These are phyloP conservation scores for Cuculus canorus DNA, from an alignment of 2,797 vertebrate genomes.

Conservation along the genomic window DNA sequence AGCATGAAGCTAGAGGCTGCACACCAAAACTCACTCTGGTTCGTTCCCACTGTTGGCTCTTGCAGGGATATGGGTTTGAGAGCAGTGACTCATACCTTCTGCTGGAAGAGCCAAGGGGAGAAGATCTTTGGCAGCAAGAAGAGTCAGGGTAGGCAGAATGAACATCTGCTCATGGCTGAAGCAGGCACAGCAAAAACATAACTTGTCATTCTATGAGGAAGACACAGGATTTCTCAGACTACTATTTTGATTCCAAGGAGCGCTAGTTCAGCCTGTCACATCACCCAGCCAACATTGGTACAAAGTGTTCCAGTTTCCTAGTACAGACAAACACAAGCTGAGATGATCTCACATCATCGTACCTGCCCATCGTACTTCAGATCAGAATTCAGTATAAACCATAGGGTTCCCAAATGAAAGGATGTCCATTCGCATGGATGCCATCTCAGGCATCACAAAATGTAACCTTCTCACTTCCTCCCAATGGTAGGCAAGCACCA, in stretches of 20 bases:
- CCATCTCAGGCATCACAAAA: not conserved
- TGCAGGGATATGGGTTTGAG: not conserved
- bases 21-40: not conserved
- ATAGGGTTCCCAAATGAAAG: not conserved
- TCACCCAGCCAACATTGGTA: not conserved
- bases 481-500: not conserved
- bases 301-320: not conserved
- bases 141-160: not conserved
- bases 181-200: not conserved
- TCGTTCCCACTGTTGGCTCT: not conserved
- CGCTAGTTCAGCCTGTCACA: not conserved
- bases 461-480: not conserved
- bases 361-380: not conserved
- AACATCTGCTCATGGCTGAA: not conserved
- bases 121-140: not conserved
- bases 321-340: not conserved
- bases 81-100: not conserved
- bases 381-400: not conserved
- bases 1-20: not conserved
- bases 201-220: not conserved
- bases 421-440: not conserved
- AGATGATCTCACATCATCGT: fast-evolving
- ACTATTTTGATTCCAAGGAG: not conserved
- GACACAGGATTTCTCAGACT: not conserved
- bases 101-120: not conserved